Base-by-base conservation (phyloP, 2,888 invertebrate species). In the Himalopsyche tibetana region DNA sequence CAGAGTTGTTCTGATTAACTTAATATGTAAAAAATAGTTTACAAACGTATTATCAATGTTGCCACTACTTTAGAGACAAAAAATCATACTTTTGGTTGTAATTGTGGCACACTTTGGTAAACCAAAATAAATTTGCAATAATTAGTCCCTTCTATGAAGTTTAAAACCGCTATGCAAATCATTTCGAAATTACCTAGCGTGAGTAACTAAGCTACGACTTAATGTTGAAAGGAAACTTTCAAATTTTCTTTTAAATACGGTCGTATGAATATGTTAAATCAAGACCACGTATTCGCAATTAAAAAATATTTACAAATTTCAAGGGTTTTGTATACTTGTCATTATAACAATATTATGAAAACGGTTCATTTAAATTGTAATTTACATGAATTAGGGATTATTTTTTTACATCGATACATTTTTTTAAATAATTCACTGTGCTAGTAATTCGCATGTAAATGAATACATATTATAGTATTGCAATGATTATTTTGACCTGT, bases 231-330 rank as follows among this genome's bases (percentile, higher is more conserved):
- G 74, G 74, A 74, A 38, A 74, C 12, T 74, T 74, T 36, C 15
- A 36, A 74, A 74, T 38, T 36, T 36, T 36, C 74, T 74, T 36
- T 51, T 51, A 51, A 51, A 51, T 51, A 51, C 51, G 51, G 15
- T 15, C 15, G 36, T 74, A 74, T 74, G 38, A 74, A 74, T 36
- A 74, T 4, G 36, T 74, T 74, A 74, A 74, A 74, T 74, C 28
- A 74, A 74, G 74, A 15, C 74, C 15, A 4, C 15, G 4, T 15
- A 15, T 15, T 12, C 6, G n/a, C 74, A 74, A 74, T 74, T 74
- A 74, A 28, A 74, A 74, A 74, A 74, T 74, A 74, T 74, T 74
- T 74, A 74, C n/a, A 74, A 74, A 28, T 36, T 15, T 38, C 38
- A 36, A 28, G 36, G 74, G 28, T 38, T 74, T 74, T 12, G 36